Evolutionary conservation across 1,140 invertebrate species (phyloP).

Genomic region (Dendrolimus kikuchii): DNA sequence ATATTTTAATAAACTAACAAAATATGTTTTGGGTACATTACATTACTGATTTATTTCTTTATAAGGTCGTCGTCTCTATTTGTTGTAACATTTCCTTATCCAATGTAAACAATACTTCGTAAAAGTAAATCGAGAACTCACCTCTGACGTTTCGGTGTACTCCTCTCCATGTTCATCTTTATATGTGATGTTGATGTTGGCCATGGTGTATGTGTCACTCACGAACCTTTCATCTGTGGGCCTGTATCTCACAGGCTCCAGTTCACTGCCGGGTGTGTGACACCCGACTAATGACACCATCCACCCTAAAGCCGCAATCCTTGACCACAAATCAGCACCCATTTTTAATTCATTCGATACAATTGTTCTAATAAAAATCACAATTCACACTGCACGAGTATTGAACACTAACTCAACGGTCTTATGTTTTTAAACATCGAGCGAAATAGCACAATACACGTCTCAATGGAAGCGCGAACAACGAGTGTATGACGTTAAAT

Average conservation of each 20-base stretch:
- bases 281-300: conserved; percentile 43
- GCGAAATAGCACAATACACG: conserved; percentile 24
- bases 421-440: conserved; percentile 28
- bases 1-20: too few relatives aligned
- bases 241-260: conserved; percentile 46
- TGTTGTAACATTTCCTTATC: too few relatives aligned
- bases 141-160: conserved; percentile 56
- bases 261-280: conserved; percentile 45
- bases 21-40: too few relatives aligned
- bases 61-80: too few relatives aligned
- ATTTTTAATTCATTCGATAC: conserved; percentile 48
- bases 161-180: conserved; percentile 50
- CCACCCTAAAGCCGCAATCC: conserved; percentile 45
- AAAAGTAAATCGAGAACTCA: conserved; percentile 20
- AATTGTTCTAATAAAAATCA: conserved; percentile 15
- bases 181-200: conserved; percentile 59
- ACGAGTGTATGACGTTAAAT: conserved; percentile 25
- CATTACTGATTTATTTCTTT: too few relatives aligned
- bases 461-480: conserved; percentile 20
- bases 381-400: conserved; percentile 24
- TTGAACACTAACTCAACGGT: conserved; percentile 10
- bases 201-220: conserved; percentile 47
- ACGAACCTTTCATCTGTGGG: conserved; percentile 42
- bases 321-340: conserved; percentile 48
- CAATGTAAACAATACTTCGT: neutral